phyloP scores from a whole-genome alignment of 2,113 vertebrate species.

The Phrynosoma blainvillii region DNA sequence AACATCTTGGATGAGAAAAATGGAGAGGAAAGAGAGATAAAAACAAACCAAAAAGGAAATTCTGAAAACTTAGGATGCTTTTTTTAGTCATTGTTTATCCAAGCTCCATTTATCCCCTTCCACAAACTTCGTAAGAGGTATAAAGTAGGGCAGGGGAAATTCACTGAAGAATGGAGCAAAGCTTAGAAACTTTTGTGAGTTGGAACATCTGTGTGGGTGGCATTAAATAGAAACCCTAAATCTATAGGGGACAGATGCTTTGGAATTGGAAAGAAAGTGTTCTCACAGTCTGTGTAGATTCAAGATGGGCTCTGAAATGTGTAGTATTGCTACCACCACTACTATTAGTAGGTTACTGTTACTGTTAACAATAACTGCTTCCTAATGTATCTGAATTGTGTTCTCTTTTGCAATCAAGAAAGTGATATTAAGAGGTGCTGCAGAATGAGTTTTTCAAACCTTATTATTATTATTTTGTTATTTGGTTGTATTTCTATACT shows the following conservation, averaged over 20 bases:
- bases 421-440: neutral
- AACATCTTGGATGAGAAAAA: neutral
- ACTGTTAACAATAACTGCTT: neutral
- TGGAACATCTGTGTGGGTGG: conserved; percentile 86
- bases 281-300: fast-evolving
- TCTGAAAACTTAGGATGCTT: neutral
- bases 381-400: fast-evolving
- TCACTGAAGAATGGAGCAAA: conserved; percentile 36
- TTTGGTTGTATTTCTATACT: neutral
- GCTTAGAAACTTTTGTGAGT: conserved; percentile 80
- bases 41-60: neutral
- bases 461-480: neutral
- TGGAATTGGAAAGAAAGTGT: fast-evolving
- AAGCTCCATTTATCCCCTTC: conserved; percentile 20
- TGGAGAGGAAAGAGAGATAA: fast-evolving
- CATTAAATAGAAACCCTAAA: conserved; percentile 70
- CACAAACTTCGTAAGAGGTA: neutral
- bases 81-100: neutral
- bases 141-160: conserved; percentile 13
- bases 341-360: neutral
- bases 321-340: neutral
- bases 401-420: fast-evolving
- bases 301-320: neutral
- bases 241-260: conserved; percentile 47
- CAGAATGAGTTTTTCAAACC: neutral